Base-by-base conservation (phyloP, 2,113 vertebrate genomes). In the Elachura formosa region DNA sequence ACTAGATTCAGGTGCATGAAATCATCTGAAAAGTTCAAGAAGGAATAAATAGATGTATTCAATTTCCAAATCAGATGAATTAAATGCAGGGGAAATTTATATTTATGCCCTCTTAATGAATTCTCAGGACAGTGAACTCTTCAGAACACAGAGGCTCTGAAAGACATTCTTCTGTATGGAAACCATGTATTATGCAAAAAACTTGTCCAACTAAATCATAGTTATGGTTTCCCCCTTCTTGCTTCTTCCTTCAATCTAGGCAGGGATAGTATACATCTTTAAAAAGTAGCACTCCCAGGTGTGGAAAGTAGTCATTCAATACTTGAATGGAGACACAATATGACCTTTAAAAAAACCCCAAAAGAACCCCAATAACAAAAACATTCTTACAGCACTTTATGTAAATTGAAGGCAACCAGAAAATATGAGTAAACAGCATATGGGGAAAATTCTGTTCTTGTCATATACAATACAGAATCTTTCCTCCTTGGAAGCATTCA, bases 391-490 rank as follows among this genome's bases (percentile, higher is more conserved):
- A 74, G 11, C 12, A 87, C 31, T 55, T 7, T 1, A 4, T 6
- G 7, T 14, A 64, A 86, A 54, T 2, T 8, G 55, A 83, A 69
- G 26, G 15, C 9, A 88, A 59, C 1, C 19, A 74, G 8, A 20
- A 55, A 46, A 54, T 11, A 51, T 21, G 7, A 84, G 8, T 34
- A 17, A 58, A 28, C 48, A 84, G 22, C 28, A 23, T 12, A 28
- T 14, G 21, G 7, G 31, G 6, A 72, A 21, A 87, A 7, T 49
- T n/a, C n/a, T n/a, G 5, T 41, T 75, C 12, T 59, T 59, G 24
- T 10, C 16, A 55, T 1, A 41, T 0, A 2, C 8, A 6, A 26
- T 29, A 89, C 6, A 0, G 0, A 46, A 48, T 43, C 48, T 55
- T 59, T 64, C 43, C 29, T 80, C 58, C 76, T 29, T 61, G 14